Percentiles rank a stretch among this genome's conserved stretches.
phyloP scores from a whole-genome alignment of 2,888 invertebrate genomes.

The Phortica okadai region DNA sequence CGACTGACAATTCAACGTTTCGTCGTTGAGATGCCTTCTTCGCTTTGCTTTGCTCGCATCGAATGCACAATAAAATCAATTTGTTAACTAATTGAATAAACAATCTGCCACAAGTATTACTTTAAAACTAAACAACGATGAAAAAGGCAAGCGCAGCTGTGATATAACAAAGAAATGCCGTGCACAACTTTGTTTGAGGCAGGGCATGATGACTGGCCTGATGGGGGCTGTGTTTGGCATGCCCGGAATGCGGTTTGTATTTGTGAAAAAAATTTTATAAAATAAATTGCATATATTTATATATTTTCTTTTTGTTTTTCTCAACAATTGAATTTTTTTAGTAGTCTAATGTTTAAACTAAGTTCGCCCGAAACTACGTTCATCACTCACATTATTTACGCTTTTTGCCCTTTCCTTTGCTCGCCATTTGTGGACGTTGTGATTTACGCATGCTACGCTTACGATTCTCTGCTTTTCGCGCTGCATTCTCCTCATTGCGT shows the following conservation, averaged over 20 bases:
- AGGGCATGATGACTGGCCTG: conserved; percentile 9
- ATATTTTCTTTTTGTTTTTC: neutral
- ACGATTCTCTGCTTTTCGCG: conserved; percentile 75
- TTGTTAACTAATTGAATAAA: conserved; percentile 4
- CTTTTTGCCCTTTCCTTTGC: conserved; percentile 39
- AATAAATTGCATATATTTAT: neutral
- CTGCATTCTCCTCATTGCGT: conserved; percentile 78
- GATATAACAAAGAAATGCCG: neutral
- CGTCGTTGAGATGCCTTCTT: too few species aligned
- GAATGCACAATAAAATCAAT: neutral
- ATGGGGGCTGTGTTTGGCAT: conserved; percentile 1
- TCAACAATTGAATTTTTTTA: neutral
- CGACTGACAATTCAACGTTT: neutral
- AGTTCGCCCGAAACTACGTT: neutral
- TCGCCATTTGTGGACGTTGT: conserved; percentile 56
- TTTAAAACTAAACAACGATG: neutral
- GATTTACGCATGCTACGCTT: conserved; percentile 74
- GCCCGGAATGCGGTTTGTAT: conserved; percentile 8
- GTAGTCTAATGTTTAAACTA: neutral
- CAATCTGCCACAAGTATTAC: neutral
- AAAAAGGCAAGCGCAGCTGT: neutral
- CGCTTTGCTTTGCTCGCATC: neutral
- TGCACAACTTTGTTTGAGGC: neutral
- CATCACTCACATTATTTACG: conserved; percentile 10
- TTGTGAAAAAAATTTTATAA: neutral